Percentiles rank a stretch among this genome's conserved stretches.
phyloP scores from a whole-genome alignment of 37 sponge, comb jelly and placozoan genomes.

The Spongia lamella region DNA sequence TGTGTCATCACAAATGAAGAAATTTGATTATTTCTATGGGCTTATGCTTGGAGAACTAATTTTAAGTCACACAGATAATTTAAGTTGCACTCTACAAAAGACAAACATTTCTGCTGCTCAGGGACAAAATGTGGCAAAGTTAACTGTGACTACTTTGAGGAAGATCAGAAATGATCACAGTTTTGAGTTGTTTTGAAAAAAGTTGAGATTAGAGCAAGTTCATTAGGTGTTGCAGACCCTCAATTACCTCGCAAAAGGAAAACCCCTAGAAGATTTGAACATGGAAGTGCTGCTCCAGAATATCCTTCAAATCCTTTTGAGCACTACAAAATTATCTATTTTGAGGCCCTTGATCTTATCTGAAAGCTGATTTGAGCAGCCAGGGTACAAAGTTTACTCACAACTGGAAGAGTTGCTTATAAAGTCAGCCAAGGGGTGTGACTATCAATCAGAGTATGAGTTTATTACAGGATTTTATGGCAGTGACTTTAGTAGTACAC shows the following conservation, averaged over 20 bases:
- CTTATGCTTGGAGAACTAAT: slow-evolving; percentile 20
- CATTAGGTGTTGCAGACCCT: slow-evolving; percentile 17
- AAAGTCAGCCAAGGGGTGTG: neutral
- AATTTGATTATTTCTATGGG: slow-evolving; percentile 31
- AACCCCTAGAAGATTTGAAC: slow-evolving; percentile 19
- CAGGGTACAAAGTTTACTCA: neutral
- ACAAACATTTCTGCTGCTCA: slow-evolving; percentile 25
- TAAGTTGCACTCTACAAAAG: slow-evolving; percentile 23
- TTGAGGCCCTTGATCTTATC: slow-evolving; percentile 21
- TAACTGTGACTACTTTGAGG: neutral
- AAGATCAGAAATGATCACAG: slow-evolving; percentile 1
- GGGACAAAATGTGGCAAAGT: neutral
- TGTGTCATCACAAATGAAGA: slow-evolving; percentile 34
- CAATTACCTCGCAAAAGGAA: slow-evolving; percentile 11
- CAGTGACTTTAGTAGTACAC: slow-evolving; percentile 4
- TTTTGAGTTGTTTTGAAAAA: slow-evolving; percentile 33
- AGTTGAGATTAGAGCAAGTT: neutral
- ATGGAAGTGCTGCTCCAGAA: slow-evolving; percentile 8
- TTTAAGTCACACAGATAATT: slow-evolving; percentile 42
- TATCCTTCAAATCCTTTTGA: neutral
- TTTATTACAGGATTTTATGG: neutral
- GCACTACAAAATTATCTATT: slow-evolving; percentile 16
- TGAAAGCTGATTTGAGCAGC: slow-evolving; percentile 19
- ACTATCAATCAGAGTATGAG: neutral
- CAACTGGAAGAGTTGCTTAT: slow-evolving; percentile 15